Percentiles rank a stretch among this genome's conserved stretches.
Conservation (phyloP, 2,113 vertebrate species). For the Microcebus lehilahytsara region DNA sequence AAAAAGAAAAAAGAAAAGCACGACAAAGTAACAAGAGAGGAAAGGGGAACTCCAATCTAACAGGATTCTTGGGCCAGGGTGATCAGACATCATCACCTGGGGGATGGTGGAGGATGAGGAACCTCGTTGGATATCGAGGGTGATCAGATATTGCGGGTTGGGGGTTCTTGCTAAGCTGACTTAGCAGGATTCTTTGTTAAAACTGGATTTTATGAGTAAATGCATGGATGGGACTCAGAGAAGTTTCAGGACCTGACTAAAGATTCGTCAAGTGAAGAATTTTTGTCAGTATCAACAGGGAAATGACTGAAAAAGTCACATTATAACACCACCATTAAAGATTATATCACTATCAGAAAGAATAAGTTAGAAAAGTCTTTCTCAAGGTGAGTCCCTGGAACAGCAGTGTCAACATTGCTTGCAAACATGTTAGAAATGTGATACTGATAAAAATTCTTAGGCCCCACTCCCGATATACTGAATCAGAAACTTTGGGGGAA, state of each 20-base stretch:
- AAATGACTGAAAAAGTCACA: background rate
- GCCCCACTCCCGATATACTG: background rate
- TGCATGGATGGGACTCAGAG: too few species aligned
- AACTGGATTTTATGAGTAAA: background rate
- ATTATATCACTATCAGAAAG: background rate
- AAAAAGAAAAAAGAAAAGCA: background rate
- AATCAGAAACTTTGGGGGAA: background rate
- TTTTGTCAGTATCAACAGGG: background rate
- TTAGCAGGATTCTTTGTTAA: background rate
- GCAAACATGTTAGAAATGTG: background rate
- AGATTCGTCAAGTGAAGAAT: background rate
- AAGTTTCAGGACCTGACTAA: background rate
- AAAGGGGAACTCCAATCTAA: background rate
- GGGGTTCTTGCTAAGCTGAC: background rate
- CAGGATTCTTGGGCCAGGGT: background rate
- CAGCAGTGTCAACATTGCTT: background rate
- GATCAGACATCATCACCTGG: background rate
- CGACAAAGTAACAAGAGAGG: background rate
- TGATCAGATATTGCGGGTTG: background rate
- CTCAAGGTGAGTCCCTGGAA: background rate
- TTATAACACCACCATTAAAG: background rate
- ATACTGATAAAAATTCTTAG: background rate
- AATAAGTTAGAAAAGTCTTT: background rate
- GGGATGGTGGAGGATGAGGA: background rate
- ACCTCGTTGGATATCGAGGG: background rate